Percentiles rank a stretch among this genome's conserved stretches.
These are phyloP conservation scores for Reticulitermes lucifugus DNA, from an alignment of 2,888 invertebrate species.

Conservation along the genomic window DNA sequence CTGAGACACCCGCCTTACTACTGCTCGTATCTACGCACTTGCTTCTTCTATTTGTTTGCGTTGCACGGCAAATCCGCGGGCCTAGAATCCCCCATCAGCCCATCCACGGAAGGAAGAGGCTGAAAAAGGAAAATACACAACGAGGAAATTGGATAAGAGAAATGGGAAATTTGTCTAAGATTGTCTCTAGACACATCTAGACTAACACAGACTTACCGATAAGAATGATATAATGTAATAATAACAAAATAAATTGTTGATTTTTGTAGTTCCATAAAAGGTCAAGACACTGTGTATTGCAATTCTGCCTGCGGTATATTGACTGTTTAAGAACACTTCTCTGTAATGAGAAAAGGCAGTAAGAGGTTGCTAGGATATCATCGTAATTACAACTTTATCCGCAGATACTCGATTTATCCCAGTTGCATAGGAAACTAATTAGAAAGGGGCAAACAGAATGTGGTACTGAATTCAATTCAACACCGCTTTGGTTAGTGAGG, in stretches of 20 bases:
- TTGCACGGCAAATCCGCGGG: conserved; percentile 5
- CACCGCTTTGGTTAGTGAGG: neutral
- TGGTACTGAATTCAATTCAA: neutral
- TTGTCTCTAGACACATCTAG: neutral
- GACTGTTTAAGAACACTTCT: neutral
- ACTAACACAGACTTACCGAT: neutral
- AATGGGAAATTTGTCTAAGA: neutral
- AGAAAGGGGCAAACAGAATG: neutral
- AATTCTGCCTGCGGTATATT: neutral
- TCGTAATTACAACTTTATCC: neutral
- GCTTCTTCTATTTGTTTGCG: conserved; percentile 23
- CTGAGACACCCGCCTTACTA: neutral
- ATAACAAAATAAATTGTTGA: no score
- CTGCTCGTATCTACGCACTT: neutral
- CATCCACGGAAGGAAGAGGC: neutral
- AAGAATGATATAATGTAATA: neutral
- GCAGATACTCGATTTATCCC: neutral
- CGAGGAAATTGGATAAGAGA: neutral
- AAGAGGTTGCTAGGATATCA: neutral
- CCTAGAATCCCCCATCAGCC: neutral
- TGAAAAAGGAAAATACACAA: neutral
- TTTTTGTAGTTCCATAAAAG: no score
- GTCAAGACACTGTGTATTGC: no score
- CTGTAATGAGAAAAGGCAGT: neutral
- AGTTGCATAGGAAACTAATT: neutral